phyloP scores from a whole-genome alignment of 1,140 invertebrate species.

The Planococcus citri region DNA sequence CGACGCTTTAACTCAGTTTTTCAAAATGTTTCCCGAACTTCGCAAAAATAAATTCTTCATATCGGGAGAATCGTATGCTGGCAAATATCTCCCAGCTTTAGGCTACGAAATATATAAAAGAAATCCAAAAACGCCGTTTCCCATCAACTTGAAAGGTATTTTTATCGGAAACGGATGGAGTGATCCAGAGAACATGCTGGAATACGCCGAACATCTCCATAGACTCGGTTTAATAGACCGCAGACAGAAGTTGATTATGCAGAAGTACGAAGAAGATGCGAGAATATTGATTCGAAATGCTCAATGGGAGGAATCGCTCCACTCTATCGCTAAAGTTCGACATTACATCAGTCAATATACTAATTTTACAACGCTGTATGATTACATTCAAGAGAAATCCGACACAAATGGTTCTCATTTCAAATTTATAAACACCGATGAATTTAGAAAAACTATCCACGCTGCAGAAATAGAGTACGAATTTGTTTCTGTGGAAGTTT shows the following conservation, averaged over 20 bases:
- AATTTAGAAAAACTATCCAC: constrained; percentile 49
- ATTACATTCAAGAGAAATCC: too few relatives aligned
- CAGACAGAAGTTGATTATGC: not conserved
- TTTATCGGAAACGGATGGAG: constrained; percentile 53
- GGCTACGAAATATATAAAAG: constrained; percentile 59
- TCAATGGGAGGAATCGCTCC: not conserved
- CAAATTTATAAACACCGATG: too few relatives aligned
- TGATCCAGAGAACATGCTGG: constrained; percentile 48
- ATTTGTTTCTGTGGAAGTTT: constrained; percentile 41
- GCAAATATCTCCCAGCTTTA: constrained; percentile 70
- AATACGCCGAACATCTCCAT: constrained; percentile 51
- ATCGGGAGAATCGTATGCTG: constrained; percentile 76
- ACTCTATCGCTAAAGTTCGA: not conserved
- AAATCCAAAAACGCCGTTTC: constrained; percentile 22
- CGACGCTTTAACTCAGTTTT: constrained; percentile 43
- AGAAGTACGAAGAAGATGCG: not conserved
- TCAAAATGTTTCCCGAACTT: constrained; percentile 53
- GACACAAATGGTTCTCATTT: too few relatives aligned
- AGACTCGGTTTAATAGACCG: constrained; percentile 49
- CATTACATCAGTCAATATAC: too few relatives aligned
- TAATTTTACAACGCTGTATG: too few relatives aligned
- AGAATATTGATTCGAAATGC: not conserved
- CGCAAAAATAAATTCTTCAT: constrained; percentile 57
- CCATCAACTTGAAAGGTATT: constrained; percentile 36
- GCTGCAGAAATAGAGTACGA: constrained; percentile 54